Percentiles rank a stretch among this genome's conserved stretches.
Conservation (phyloP, 2,113 vertebrate species). For the Collichthys lucidus region DNA sequence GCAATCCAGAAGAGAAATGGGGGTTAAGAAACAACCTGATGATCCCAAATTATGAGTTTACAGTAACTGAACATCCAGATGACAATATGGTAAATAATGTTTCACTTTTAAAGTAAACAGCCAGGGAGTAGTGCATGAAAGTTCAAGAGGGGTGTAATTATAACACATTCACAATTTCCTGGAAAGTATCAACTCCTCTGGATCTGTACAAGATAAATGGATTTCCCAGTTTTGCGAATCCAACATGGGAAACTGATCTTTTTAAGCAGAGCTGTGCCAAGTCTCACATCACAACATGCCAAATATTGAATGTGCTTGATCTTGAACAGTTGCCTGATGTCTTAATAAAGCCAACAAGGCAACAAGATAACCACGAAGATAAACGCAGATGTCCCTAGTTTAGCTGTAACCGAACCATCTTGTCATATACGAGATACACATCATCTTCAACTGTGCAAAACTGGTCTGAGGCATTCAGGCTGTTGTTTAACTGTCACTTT, state of each 20-base stretch:
- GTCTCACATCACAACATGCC: slow-evolving; percentile 4
- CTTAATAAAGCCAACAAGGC: not conserved
- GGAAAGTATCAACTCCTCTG: slow-evolving; percentile 48
- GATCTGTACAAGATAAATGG: slow-evolving; percentile 29
- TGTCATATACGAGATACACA: not conserved
- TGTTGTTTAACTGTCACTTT: slow-evolving; percentile 27
- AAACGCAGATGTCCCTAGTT: slow-evolving; percentile 14
- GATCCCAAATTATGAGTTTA: slow-evolving; percentile 26
- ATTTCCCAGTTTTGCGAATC: not conserved
- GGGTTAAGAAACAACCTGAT: slow-evolving; percentile 39
- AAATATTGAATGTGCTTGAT: slow-evolving; percentile 11
- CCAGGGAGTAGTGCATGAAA: slow-evolving; percentile 9
- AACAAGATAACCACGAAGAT: not conserved
- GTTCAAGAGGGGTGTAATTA: slow-evolving; percentile 30
- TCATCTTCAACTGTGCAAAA: slow-evolving; percentile 70
- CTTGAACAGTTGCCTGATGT: not conserved
- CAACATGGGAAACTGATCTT: slow-evolving; percentile 6
- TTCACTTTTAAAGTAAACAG: slow-evolving; percentile 53
- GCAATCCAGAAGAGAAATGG: slow-evolving; percentile 36
- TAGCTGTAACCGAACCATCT: slow-evolving; percentile 12
- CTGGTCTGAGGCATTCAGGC: not conserved
- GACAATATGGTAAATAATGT: slow-evolving; percentile 44
- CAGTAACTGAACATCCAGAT: slow-evolving; percentile 43
- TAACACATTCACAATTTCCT: slow-evolving; percentile 21
- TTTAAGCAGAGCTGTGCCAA: slow-evolving; percentile 16